Evolutionary conservation across 2,797 vertebrate species (phyloP).

Genomic region (Sebastiscus albofasciatus): DNA sequence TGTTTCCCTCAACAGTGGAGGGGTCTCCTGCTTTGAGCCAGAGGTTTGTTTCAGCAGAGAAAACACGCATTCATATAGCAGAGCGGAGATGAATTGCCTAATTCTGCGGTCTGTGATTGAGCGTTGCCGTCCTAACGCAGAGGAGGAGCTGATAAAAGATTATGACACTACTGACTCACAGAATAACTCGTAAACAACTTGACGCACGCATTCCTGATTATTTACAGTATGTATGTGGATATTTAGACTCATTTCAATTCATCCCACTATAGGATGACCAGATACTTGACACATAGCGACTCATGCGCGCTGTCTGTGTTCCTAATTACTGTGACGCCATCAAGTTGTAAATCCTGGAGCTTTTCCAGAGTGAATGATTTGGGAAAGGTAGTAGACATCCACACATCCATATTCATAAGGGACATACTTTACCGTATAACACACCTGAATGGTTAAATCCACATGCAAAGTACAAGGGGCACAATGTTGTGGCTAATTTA

Average conservation of each 20-base stretch:
- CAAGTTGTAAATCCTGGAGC: constrained; percentile 28
- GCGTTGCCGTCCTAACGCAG: constrained; percentile 7
- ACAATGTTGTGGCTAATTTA: background rate
- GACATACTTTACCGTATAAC: background rate
- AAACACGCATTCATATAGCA: constrained; percentile 4
- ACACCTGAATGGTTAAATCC: background rate
- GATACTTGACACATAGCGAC: constrained; percentile 12
- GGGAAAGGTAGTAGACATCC: background rate
- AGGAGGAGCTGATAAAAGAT: constrained; percentile 64
- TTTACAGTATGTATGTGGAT: constrained; percentile 28
- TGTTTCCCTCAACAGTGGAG: constrained; percentile 48
- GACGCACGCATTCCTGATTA: constrained; percentile 31
- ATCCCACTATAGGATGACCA: constrained; percentile 21
- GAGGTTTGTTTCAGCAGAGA: constrained; percentile 32
- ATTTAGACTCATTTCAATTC: constrained; percentile 20
- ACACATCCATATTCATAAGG: background rate
- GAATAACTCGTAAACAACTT: constrained; percentile 52
- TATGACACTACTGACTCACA: constrained; percentile 64
- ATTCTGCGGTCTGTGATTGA: constrained; percentile 39
- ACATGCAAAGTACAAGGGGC: background rate
- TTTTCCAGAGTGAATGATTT: constrained; percentile 37
- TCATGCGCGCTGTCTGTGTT: background rate
- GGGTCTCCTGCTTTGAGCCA: constrained; percentile 44
- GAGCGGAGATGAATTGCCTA: constrained; percentile 42
- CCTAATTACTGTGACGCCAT: constrained; percentile 43